Percentiles rank a stretch among this genome's conserved stretches.
phyloP scores from a whole-genome alignment of 1,140 invertebrate species.

The Platyura marginata region DNA sequence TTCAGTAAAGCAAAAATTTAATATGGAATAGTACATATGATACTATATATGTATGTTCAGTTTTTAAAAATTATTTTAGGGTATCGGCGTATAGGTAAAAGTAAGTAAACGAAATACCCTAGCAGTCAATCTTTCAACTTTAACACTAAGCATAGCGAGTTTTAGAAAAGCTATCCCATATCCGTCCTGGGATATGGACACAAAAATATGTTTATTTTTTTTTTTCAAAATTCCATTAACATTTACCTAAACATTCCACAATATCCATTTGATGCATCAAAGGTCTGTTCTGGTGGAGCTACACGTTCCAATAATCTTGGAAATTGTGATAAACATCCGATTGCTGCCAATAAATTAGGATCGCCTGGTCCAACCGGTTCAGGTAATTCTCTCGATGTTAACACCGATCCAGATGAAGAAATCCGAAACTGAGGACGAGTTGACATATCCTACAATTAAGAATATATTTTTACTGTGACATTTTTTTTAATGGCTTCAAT shows the following conservation, averaged over 20 bases:
- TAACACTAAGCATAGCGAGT: too few relatives aligned
- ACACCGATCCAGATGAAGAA: background rate
- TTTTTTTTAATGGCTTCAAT: background rate
- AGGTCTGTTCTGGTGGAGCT: conserved; percentile 3
- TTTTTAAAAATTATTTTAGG: too few relatives aligned
- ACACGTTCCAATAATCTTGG: conserved; percentile 4
- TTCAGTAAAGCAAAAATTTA: too few relatives aligned
- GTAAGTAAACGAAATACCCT: too few relatives aligned
- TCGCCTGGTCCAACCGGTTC: conserved; percentile 4
- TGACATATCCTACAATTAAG: conserved; percentile 4
- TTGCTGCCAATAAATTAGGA: conserved; percentile 4
- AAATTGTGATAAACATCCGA: conserved; percentile 4
- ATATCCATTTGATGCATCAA: conserved; percentile 4
- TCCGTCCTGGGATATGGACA: too few relatives aligned
- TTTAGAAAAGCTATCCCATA: too few relatives aligned
- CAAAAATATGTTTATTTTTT: too few relatives aligned
- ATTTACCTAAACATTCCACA: conserved; percentile 5
- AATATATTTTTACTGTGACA: background rate
- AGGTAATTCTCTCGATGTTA: conserved; percentile 4
- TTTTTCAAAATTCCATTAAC: too few relatives aligned
- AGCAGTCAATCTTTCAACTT: too few relatives aligned
- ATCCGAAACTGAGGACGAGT: conserved; percentile 2
- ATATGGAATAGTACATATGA: too few relatives aligned
- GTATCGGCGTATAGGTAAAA: too few relatives aligned
- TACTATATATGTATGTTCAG: too few relatives aligned